phyloP scores from a whole-genome alignment of 2,113 vertebrate species.

The Callionymus lyra region DNA sequence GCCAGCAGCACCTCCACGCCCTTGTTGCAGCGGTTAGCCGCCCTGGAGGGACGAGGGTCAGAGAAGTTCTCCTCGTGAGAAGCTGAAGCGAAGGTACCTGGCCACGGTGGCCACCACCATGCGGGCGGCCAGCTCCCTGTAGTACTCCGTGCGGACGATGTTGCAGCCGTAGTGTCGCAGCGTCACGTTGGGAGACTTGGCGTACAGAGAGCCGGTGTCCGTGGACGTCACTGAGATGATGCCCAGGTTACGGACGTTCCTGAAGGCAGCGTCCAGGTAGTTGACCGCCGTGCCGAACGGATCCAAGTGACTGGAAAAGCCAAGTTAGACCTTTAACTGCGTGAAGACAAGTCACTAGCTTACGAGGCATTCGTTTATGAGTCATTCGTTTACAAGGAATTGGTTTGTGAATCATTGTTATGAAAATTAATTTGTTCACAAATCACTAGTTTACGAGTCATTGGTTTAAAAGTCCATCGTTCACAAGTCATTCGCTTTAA shows the following conservation, averaged over 20 bases:
- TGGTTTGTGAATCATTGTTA: no score
- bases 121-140: slow-evolving; percentile 86
- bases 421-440: no score
- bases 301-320: slow-evolving; percentile 80
- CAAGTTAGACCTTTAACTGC: not conserved
- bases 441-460: no score
- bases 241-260: slow-evolving; percentile 86
- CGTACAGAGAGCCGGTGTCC: slow-evolving; percentile 86
- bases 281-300: slow-evolving; percentile 90
- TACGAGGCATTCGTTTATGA: no score
- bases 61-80: not conserved
- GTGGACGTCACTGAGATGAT: slow-evolving; percentile 92
- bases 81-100: slow-evolving; percentile 62
- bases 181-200: slow-evolving; percentile 85
- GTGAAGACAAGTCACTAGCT: no score
- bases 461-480: no score
- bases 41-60: slow-evolving; percentile 52
- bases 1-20: slow-evolving; percentile 89
- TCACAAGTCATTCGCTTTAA: no score
- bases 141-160: slow-evolving; percentile 92
- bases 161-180: slow-evolving; percentile 86
- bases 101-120: slow-evolving; percentile 79
- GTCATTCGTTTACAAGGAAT: no score
- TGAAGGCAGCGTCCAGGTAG: slow-evolving; percentile 91
- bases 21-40: slow-evolving; percentile 92